Conservation (phyloP, 2,797 vertebrate genomes). For the Anguilla marmorata region DNA sequence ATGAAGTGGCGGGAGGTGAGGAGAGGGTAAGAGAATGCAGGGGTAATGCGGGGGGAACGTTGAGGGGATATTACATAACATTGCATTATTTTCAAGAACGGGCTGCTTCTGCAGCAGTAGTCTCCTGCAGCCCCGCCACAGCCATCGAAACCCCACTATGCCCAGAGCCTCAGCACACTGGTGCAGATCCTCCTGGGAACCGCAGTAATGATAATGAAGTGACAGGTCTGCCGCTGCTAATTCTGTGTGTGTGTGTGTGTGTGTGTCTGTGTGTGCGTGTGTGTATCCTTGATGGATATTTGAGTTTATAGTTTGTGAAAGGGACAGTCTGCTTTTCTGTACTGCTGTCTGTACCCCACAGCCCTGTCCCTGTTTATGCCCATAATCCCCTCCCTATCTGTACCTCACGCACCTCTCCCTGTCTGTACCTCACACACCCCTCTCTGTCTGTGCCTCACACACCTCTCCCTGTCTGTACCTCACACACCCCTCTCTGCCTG, state of each 20-base stretch:
- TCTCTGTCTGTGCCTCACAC: too few relatives aligned
- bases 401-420: not conserved
- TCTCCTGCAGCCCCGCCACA: not conserved
- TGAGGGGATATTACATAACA: not conserved
- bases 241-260: not conserved
- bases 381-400: not conserved
- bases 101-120: not conserved
- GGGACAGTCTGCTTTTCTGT: not conserved
- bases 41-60: not conserved
- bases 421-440: too few relatives aligned
- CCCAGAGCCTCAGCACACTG: not conserved
- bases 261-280: not conserved
- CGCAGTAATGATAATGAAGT: not conserved
- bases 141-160: not conserved
- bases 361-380: too few relatives aligned
- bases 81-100: conserved; percentile 3
- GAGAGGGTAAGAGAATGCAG: not conserved
- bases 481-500: too few relatives aligned
- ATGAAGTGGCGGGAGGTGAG: not conserved
- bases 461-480: too few relatives aligned
- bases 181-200: not conserved
- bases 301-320: conserved; percentile 11
- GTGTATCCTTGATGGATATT: not conserved
- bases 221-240: not conserved
- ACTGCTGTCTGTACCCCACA: not conserved